These are phyloP conservation scores for Drosophila funebris DNA, from an alignment of 1,140 invertebrate species.

Conservation along the genomic window DNA sequence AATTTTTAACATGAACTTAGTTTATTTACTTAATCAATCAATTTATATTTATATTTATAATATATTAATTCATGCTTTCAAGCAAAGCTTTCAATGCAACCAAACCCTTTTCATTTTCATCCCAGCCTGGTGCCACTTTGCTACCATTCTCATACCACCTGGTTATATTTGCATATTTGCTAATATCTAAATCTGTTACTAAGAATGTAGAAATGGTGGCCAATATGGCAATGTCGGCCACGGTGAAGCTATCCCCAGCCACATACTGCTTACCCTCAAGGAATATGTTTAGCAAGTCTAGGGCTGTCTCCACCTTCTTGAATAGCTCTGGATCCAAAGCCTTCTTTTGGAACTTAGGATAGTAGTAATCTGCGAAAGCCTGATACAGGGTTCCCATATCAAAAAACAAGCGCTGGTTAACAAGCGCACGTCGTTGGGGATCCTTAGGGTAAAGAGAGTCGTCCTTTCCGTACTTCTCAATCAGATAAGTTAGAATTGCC, in stretches of 20 bases:
- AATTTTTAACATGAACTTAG: too few species aligned
- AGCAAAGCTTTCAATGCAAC: neutral
- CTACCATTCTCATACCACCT: conserved; percentile 49
- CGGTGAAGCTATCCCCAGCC: conserved; percentile 44
- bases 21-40: neutral
- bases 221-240: conserved; percentile 51
- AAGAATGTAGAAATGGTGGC: conserved; percentile 42
- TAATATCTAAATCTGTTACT: conserved; percentile 28
- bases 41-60: neutral
- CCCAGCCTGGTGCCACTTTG: conserved; percentile 55
- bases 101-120: conserved; percentile 27
- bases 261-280: conserved; percentile 48
- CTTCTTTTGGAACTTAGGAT: conserved; percentile 41
- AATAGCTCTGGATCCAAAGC: conserved; percentile 16
- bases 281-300: conserved; percentile 43
- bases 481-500: conserved; percentile 63
- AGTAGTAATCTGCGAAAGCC: conserved; percentile 79
- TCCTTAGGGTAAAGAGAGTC: conserved; percentile 86
- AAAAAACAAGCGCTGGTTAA: conserved; percentile 86
- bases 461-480: conserved; percentile 76
- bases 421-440: conserved; percentile 83
- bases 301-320: conserved; percentile 36
- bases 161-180: conserved; percentile 47
- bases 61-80: neutral
- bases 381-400: conserved; percentile 84